Conservation (phyloP, 2,888 invertebrate species). For the Sericinus montela region DNA sequence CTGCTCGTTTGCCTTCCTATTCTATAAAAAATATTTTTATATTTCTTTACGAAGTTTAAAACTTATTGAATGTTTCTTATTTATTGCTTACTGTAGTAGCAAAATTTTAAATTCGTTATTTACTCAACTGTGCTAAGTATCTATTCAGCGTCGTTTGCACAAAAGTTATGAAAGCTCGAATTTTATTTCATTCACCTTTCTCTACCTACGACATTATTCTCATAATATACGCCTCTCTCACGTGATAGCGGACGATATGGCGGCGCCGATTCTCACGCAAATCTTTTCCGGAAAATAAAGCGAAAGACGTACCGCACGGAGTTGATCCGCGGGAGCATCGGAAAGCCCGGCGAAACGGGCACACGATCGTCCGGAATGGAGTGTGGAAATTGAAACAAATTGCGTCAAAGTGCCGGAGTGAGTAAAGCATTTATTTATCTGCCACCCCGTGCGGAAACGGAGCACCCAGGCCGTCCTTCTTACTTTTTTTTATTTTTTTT, state of each 20-base stretch:
- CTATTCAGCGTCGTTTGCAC: too few species aligned
- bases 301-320: slow-evolving; percentile 11
- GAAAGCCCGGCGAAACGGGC: slow-evolving; percentile 11
- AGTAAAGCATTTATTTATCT: slow-evolving; percentile 29
- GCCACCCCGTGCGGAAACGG: slow-evolving; percentile 21
- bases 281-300: slow-evolving; percentile 19
- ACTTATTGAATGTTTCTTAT: too few species aligned
- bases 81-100: too few species aligned
- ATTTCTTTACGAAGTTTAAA: too few species aligned
- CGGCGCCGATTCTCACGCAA: slow-evolving; percentile 17
- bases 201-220: too few species aligned
- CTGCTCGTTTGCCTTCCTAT: too few species aligned
- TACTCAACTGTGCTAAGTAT: too few species aligned
- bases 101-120: too few species aligned
- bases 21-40: too few species aligned
- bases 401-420: slow-evolving; percentile 36
- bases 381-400: slow-evolving; percentile 50
- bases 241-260: slow-evolving; percentile 2
- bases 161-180: too few species aligned
- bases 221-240: not conserved
- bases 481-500: slow-evolving; percentile 19
- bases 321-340: slow-evolving; percentile 14
- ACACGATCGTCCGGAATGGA: slow-evolving; percentile 31
- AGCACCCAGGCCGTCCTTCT: slow-evolving; percentile 1
- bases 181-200: too few species aligned